phyloP scores from a whole-genome alignment of 1,140 invertebrate genomes.

The Drosophila truncata region DNA sequence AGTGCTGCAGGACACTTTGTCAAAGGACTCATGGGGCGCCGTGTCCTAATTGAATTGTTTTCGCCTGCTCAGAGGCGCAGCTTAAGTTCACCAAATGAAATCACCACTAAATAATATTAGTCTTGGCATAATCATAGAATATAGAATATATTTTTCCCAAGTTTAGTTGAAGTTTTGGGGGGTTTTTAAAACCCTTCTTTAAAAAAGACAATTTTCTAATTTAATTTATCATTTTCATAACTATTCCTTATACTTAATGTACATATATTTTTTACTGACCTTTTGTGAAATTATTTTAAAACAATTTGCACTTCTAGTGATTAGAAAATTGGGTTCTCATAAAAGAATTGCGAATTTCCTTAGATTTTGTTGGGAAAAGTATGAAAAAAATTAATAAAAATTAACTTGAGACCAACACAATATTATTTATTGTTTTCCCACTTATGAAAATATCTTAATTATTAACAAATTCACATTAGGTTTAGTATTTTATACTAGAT shows the following conservation, averaged over 20 bases:
- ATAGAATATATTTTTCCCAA: background rate
- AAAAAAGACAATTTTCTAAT: no score
- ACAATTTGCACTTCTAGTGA: no score
- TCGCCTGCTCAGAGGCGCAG: background rate
- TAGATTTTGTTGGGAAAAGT: no score
- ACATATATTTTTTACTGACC: background rate
- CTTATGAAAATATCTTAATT: no score
- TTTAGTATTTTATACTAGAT: no score
- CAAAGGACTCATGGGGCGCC: conserved; percentile 24
- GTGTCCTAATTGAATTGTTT: conserved; percentile 34
- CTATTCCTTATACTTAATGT: background rate
- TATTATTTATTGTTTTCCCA: no score
- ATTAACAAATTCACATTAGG: no score
- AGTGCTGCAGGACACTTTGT: conserved; percentile 25
- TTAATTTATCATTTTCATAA: background rate
- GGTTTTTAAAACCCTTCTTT: no score
- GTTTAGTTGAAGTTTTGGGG: background rate
- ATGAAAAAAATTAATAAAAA: no score
- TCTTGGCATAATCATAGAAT: background rate
- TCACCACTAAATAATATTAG: conserved; percentile 13
- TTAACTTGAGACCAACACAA: no score
- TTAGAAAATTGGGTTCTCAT: no score
- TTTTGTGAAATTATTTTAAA: background rate
- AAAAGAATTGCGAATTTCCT: no score
- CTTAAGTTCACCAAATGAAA: conserved; percentile 9